Evolutionary conservation across 53 echinoderm and acorn worm genomes (phyloP).

Genomic region (Actinopyga echinites): DNA sequence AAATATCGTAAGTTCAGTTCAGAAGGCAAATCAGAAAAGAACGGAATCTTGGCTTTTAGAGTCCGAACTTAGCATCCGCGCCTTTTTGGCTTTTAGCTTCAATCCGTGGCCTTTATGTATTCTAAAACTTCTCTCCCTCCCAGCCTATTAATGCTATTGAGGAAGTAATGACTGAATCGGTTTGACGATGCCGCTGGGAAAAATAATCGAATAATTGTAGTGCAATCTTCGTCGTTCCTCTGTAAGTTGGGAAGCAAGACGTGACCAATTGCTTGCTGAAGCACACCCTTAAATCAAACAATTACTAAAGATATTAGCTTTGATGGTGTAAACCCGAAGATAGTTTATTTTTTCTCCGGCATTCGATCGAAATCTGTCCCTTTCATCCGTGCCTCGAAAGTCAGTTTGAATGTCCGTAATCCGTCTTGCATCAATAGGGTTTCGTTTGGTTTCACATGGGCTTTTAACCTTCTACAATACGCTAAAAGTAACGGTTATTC

Average conservation of each 20-base stretch:
- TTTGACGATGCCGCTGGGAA: too few relatives aligned
- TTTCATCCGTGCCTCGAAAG: background rate
- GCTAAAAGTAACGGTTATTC: slow-evolving; percentile 15
- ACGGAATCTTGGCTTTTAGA: too few relatives aligned
- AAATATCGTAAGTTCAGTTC: too few relatives aligned
- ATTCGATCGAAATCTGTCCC: background rate
- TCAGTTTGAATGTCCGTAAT: slow-evolving; percentile 23
- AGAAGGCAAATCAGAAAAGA: too few relatives aligned
- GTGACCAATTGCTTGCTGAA: slow-evolving; percentile 20
- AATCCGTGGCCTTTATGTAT: too few relatives aligned
- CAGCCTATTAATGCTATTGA: too few relatives aligned
- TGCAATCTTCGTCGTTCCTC: too few relatives aligned
- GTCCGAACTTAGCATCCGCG: too few relatives aligned
- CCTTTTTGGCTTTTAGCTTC: too few relatives aligned
- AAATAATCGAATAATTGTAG: too few relatives aligned
- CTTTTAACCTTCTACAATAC: slow-evolving; percentile 28
- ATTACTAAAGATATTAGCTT: slow-evolving; percentile 19
- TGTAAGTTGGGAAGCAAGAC: background rate
- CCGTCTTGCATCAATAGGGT: slow-evolving; percentile 8
- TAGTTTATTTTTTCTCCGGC: background rate
- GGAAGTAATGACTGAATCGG: too few relatives aligned
- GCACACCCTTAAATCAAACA: background rate
- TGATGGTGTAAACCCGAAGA: slow-evolving; percentile 3
- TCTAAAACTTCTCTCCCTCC: too few relatives aligned
- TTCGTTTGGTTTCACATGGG: slow-evolving; percentile 21